phyloP scores from a whole-genome alignment of 2,797 vertebrate species.

The Spheniscus humboldti region DNA sequence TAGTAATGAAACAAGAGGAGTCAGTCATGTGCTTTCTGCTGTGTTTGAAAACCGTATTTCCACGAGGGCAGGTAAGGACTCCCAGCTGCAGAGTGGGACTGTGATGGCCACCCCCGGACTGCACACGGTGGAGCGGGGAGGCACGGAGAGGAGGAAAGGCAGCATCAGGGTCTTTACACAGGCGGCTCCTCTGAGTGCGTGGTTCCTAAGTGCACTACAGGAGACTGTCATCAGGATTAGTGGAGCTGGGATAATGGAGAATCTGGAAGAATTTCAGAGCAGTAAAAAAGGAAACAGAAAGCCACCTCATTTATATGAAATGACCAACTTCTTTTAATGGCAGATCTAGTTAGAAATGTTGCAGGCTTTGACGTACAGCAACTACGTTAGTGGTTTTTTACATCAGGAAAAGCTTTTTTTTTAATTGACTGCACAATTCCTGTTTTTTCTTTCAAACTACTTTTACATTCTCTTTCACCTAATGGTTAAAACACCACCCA shows the following conservation, averaged over 20 bases:
- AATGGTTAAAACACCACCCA: neutral
- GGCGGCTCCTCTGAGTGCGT: neutral
- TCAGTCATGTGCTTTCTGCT: neutral
- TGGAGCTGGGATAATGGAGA: neutral
- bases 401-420: neutral
- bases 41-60: neutral
- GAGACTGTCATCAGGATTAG: neutral
- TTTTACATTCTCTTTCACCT: neutral
- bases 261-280: neutral
- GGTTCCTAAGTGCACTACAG: neutral
- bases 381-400: neutral
- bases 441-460: neutral
- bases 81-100: neutral
- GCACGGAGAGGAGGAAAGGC: neutral
- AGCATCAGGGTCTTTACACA: neutral
- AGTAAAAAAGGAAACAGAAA: neutral
- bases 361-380: neutral
- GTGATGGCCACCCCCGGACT: rapidly evolving
- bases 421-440: neutral
- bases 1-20: neutral
- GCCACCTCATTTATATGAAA: neutral
- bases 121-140: rapidly evolving
- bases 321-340: neutral
- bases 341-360: neutral
- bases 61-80: neutral